Evolutionary conservation across 2,113 vertebrate genomes (phyloP), one percentile per base, ranked within the genome.

Genomic region (Eulemur macaco): DNA sequence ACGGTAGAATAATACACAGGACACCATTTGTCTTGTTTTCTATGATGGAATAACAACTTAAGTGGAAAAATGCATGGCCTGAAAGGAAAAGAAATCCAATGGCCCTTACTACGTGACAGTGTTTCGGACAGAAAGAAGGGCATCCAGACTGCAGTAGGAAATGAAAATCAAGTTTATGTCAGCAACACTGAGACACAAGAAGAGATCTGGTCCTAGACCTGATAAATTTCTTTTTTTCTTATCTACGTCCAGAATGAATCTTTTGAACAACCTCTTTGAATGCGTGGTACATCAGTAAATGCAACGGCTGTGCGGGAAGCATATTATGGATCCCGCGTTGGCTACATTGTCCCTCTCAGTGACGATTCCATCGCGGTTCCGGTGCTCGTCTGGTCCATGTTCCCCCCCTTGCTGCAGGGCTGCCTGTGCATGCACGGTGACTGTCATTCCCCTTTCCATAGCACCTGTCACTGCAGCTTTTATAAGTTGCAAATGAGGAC

Each of bases 81-180:
- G 42, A 74, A 91, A 73, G 42, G 25, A 37, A 58, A 86, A 56
- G n/a, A 27, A 21, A 50, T 31, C 39, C n/a, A 56, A 18, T 12
- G 60, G 39, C 25, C 60, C 17, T n/a, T 21, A 20, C 34, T 37
- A 29, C 1, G 25, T 21, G 68, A 73, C 52, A 23, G 63, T 87
- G 68, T 60, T 83, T 69, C 0, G n/a, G 45, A 39, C 29, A 29
- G 66, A 89, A 37, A 84, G 37, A 58, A 73, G 31, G 54, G 31
- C 4, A 39, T 9, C 31, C 1, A 31, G 27, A 58, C 23, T 69
- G 23, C 34, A 15, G 12, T n/a, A 50, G 74, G 25, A 87, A 86
- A 92, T 84, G 37, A 94, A 83, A 96, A 68, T 60, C 37, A 71
- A 93, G 60, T 66, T 27, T 47, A 37, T 8, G 71, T 56, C 39